Base-by-base conservation (phyloP, 2,888 invertebrate genomes). In the Pyralis farinalis region DNA sequence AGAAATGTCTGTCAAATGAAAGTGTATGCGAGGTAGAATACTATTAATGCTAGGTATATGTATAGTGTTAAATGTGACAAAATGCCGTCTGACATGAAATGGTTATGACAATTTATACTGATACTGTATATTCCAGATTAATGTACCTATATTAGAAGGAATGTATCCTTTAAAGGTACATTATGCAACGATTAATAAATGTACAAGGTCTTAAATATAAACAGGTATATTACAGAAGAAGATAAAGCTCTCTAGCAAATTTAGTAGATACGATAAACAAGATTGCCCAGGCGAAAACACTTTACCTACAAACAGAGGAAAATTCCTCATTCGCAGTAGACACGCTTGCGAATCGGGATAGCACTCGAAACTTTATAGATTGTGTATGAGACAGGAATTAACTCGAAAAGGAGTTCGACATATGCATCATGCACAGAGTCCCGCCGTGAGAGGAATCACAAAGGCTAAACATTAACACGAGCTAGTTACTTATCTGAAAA, bases 391-490 rank as follows among this genome's bases (percentile, higher is more conserved):
- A 78, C 69, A 70, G 66, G 72, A 83, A 84, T 86, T 80, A 83
- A 85, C 74, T 85, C 78, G 71, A 71, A 79, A 76, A 80, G 79
- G 71, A 75, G 77, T 81, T 83, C 74, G 80, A 75, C 75, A 63
- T 58, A 60, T 62, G 37, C 59, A 67, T 69, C 74, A 73, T 59
- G 71, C 61, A 67, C 67, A 63, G n/a, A n/a, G 55, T 63, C 58
- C 47, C 51, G 62, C 54, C 54, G 54, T 53, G 63, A 61, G 71
- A 54, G 55, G 70, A 72, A 77, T 82, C 83, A 83, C 77, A 81
- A 82, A 84, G 82, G 80, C 70, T 51, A 71, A 78, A 78, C 79
- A 84, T 84, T 84, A 85, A 79, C 76, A 71, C 78, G 68, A 75
- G 68, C 64, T 74, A 76, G 71, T 77, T 77, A 78, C 79, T 80